Evolutionary conservation across 1,140 invertebrate genomes (phyloP).

Genomic region (Meloidogyne hapla): DNA sequence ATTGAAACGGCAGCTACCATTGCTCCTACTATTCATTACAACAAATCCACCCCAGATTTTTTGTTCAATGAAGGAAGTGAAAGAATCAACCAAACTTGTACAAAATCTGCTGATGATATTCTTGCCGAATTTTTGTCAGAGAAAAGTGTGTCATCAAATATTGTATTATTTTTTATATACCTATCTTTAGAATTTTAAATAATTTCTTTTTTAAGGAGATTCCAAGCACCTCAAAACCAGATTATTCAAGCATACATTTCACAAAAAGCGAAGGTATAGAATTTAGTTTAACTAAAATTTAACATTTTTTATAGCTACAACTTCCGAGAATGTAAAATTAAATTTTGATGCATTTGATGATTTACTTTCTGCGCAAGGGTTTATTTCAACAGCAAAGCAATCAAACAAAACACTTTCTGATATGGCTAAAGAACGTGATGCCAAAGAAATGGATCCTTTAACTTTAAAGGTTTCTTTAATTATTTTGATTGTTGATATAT

Average conservation of each 20-base stretch:
- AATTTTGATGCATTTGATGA: conserved; percentile 50
- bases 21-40: background rate
- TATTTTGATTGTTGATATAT: too few species aligned
- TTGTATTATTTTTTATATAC: too few species aligned
- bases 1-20: background rate
- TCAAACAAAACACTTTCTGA: conserved; percentile 50
- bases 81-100: too few species aligned
- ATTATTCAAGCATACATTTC: background rate
- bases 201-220: too few species aligned
- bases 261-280: background rate
- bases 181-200: too few species aligned
- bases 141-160: too few species aligned
- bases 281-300: background rate
- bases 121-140: too few species aligned
- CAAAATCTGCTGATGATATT: too few species aligned
- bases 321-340: background rate
- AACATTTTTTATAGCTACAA: background rate
- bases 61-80: too few species aligned
- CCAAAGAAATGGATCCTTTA: conserved; percentile 50
- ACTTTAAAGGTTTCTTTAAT: conserved; percentile 35
- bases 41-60: background rate
- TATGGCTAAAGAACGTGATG: conserved; percentile 46
- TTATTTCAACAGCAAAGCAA: conserved; percentile 41
- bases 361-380: conserved; percentile 52
- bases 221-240: too few species aligned